Percentiles rank a stretch among this genome's conserved stretches.
Evolutionary conservation across 2,113 vertebrate species (phyloP).

Genomic region (Ptilorrhoa leucosticta): DNA sequence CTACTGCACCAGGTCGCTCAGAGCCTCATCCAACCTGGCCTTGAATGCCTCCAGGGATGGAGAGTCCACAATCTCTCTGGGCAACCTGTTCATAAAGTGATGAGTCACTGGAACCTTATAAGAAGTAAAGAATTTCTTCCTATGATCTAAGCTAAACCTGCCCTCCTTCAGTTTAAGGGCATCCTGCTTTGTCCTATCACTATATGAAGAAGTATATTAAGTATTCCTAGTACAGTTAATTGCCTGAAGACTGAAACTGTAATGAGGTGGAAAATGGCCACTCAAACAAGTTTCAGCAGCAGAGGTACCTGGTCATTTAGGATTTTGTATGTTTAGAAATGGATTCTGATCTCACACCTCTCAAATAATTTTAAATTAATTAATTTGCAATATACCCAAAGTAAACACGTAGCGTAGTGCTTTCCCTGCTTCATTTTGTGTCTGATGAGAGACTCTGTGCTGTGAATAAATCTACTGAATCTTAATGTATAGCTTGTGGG

Average conservation of each 20-base stretch:
- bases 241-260: not conserved
- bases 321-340: not conserved
- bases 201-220: not conserved
- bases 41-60: not conserved
- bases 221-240: not conserved
- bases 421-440: not conserved
- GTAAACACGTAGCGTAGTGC: not conserved
- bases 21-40: not conserved
- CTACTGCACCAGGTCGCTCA: rapidly evolving
- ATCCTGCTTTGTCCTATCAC: not conserved
- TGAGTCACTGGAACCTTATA: not conserved
- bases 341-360: not conserved
- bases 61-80: not conserved
- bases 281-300: not conserved
- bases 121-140: not conserved
- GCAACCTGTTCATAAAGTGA: not conserved
- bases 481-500: not conserved
- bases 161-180: not conserved
- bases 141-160: not conserved
- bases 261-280: not conserved
- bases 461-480: not conserved
- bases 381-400: not conserved
- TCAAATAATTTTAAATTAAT: not conserved
- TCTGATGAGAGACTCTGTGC: not conserved
- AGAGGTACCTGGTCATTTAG: not conserved